These are phyloP conservation scores for Spongia lamella DNA, from an alignment of 37 sponge, comb jelly and placozoan species.

Conservation along the genomic window DNA sequence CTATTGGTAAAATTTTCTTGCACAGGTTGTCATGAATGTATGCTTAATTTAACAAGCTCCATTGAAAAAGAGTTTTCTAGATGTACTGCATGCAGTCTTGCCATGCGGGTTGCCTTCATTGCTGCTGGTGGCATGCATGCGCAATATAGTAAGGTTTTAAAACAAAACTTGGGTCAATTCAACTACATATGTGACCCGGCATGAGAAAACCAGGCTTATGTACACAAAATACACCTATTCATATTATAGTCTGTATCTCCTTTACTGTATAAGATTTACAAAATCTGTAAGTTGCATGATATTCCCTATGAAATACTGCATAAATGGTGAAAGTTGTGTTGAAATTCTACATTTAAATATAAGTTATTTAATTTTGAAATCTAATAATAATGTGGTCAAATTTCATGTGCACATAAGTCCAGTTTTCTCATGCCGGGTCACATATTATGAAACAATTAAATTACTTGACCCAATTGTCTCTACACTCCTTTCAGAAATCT, in stretches of 20 bases:
- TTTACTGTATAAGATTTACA: too few relatives aligned
- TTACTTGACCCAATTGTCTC: neutral
- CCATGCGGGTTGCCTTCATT: conserved; percentile 39
- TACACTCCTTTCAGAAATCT: conserved; percentile 29
- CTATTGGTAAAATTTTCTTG: conserved; percentile 14
- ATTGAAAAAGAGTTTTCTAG: neutral
- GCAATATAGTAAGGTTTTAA: conserved; percentile 2
- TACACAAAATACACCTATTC: too few relatives aligned
- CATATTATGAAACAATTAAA: conserved; percentile 8
- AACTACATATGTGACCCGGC: too few relatives aligned
- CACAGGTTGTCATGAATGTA: conserved; percentile 29
- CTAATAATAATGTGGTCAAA: conserved; percentile 7
- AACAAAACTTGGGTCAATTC: conserved; percentile 14
- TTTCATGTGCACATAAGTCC: neutral
- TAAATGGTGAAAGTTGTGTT: too few relatives aligned
- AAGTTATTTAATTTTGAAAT: too few relatives aligned
- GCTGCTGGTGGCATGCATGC: conserved; percentile 21
- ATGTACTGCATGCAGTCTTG: neutral
- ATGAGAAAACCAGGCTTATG: too few relatives aligned
- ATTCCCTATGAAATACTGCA: too few relatives aligned
- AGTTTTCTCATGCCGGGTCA: too few relatives aligned
- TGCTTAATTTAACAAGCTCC: neutral
- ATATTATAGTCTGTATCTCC: too few relatives aligned
- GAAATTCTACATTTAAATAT: too few relatives aligned
- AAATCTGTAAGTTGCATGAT: too few relatives aligned